These are phyloP conservation scores for Strix occidentalis DNA, from an alignment of 2,797 vertebrate species.

Conservation along the genomic window DNA sequence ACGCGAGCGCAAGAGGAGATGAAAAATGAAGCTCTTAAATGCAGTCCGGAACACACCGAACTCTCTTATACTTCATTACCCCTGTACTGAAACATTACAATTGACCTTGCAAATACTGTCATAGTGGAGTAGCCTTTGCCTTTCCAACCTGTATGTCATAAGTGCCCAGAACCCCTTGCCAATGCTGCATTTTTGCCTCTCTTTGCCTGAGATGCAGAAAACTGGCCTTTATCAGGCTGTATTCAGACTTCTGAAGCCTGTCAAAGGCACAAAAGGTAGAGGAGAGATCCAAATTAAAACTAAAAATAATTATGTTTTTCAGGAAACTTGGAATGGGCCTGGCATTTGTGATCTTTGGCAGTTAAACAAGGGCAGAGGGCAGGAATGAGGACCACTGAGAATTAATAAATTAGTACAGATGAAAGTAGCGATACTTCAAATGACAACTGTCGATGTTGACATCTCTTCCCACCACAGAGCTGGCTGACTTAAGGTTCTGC, in stretches of 20 bases:
- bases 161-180: not conserved
- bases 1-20: accelerated
- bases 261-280: not conserved
- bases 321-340: not conserved
- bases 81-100: accelerated
- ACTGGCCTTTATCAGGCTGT: not conserved
- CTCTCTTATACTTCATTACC: not conserved
- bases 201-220: not conserved
- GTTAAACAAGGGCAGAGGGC: not conserved
- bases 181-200: not conserved
- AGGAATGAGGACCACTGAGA: not conserved
- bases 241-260: not conserved
- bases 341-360: not conserved
- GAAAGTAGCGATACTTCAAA: not conserved
- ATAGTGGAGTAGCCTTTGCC: not conserved
- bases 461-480: not conserved
- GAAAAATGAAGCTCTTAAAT: not conserved
- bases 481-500: not conserved
- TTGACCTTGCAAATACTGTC: too few species aligned
- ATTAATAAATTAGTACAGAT: not conserved
- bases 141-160: accelerated
- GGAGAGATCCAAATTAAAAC: not conserved
- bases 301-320: not conserved
- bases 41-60: accelerated
- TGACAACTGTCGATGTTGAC: not conserved